Evolutionary conservation across 2,797 vertebrate genomes (phyloP).

Genomic region (Florisuga fusca): DNA sequence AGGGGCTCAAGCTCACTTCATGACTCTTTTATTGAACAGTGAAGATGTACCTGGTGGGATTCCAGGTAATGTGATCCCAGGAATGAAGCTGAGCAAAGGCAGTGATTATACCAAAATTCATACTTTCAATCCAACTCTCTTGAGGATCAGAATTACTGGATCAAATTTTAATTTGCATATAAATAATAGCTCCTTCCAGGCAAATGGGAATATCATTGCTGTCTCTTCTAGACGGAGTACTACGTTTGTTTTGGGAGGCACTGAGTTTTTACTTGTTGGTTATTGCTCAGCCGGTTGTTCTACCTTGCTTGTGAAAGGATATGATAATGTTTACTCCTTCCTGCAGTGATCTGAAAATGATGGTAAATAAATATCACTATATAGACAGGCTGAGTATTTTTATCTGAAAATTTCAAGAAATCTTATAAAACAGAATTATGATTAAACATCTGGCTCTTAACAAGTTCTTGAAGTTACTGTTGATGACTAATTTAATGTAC

Average conservation of each 20-base stretch:
- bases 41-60: too few relatives aligned
- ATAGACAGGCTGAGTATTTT: not conserved
- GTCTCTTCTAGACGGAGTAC: not conserved
- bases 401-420: not conserved
- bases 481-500: not conserved
- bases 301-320: not conserved
- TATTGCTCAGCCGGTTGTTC: not conserved
- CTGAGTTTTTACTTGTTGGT: not conserved
- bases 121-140: not conserved
- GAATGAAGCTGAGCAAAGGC: not conserved
- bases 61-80: not conserved
- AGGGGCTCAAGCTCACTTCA: not conserved
- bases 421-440: not conserved
- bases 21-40: not conserved
- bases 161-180: not conserved
- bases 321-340: not conserved
- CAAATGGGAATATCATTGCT: not conserved
- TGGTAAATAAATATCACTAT: not conserved
- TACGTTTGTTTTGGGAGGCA: not conserved
- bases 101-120: not conserved
- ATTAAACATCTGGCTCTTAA: not conserved
- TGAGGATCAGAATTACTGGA: not conserved
- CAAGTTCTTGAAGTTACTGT: not conserved
- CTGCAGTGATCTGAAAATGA: not conserved
- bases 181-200: not conserved